Evolutionary conservation across 2,113 vertebrate species (phyloP).

Genomic region (Colinus virginianus): DNA sequence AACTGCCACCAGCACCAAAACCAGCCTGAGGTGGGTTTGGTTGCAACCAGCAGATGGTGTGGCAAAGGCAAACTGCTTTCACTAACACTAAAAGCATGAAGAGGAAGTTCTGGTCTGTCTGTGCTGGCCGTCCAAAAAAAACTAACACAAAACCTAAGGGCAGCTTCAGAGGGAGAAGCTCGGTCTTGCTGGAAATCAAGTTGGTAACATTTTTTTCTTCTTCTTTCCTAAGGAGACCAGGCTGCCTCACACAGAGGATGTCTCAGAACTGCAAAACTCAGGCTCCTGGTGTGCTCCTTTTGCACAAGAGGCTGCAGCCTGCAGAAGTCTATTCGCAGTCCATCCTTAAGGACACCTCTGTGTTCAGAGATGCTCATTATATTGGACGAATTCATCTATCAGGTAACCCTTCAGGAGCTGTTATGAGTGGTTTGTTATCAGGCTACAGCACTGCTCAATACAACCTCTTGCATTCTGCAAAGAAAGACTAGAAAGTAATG

Average conservation of each 20-base stretch:
- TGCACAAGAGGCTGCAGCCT: not conserved
- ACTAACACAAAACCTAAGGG: not conserved
- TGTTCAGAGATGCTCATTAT: not conserved
- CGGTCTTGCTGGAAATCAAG: not conserved
- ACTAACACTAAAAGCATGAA: not conserved
- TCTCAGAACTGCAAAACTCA: not conserved
- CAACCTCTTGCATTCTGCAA: not conserved
- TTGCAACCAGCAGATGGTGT: not conserved
- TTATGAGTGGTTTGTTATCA: not conserved
- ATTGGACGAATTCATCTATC: not conserved
- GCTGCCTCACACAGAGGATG: not conserved
- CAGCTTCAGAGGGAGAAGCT: not conserved
- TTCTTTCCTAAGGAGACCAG: not conserved
- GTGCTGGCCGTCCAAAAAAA: not conserved
- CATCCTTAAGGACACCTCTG: not conserved
- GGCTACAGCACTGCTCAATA: not conserved
- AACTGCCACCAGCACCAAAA: not conserved
- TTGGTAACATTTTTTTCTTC: not conserved
- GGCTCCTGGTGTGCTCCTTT: not conserved
- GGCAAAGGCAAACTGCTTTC: not conserved
- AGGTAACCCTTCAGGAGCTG: not conserved
- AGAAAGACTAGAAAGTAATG: not conserved
- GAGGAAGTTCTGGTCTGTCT: not conserved
- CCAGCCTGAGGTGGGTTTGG: not conserved
- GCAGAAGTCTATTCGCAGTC: not conserved